Conservation (phyloP, 2,113 vertebrate species). For the Neotoma lepida region DNA sequence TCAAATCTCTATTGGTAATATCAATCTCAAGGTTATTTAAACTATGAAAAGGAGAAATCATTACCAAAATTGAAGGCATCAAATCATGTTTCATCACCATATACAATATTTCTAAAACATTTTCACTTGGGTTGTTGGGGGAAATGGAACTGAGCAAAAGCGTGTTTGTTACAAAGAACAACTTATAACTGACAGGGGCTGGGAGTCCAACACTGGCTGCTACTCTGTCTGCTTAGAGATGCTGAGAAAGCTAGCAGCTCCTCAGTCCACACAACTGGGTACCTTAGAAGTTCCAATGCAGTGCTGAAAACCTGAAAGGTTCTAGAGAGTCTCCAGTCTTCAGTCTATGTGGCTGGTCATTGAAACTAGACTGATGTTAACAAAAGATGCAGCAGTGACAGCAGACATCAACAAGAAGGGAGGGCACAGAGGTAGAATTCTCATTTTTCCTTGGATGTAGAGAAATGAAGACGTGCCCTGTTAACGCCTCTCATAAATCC, state of each 20-base stretch:
- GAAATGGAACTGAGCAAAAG: not conserved
- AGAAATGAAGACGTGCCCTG: not conserved
- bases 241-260: not conserved
- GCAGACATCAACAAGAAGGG: not conserved
- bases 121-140: not conserved
- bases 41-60: not conserved
- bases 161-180: not conserved
- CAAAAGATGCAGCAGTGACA: not conserved
- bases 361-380: not conserved
- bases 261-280: too few relatives aligned
- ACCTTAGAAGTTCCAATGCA: not conserved
- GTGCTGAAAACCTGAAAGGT: not conserved
- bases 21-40: not conserved
- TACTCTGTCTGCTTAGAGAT: not conserved
- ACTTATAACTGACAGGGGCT: not conserved
- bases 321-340: not conserved
- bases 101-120: not conserved
- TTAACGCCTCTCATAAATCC: not conserved
- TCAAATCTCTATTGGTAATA: not conserved
- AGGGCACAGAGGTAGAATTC: too few relatives aligned
- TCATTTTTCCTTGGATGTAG: not conserved
- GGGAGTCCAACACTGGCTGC: not conserved
- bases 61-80: not conserved
- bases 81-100: not conserved
- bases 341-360: not conserved